These are phyloP conservation scores for Hemicentrotus pulcherrimus DNA, from an alignment of 35 echinoderm and acorn worm species.

Conservation along the genomic window DNA sequence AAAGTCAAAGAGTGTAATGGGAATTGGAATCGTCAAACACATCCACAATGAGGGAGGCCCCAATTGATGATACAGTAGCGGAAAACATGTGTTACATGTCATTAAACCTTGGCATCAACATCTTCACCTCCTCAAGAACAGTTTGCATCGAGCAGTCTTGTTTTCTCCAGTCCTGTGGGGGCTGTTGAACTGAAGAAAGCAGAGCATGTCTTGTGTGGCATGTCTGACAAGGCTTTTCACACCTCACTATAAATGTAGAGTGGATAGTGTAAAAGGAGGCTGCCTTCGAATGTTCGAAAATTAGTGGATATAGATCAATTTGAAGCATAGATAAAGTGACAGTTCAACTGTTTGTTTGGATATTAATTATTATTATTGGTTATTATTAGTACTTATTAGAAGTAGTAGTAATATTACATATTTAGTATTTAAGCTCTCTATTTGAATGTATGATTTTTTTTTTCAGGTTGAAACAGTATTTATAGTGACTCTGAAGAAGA, in stretches of 20 bases:
- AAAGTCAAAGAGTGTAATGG: neutral
- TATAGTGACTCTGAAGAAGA: neutral
- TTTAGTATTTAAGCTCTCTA: neutral
- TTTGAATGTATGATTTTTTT: neutral
- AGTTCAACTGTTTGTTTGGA: neutral
- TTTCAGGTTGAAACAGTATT: neutral
- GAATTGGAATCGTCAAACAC: neutral
- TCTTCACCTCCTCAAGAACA: neutral
- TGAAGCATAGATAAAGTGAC: neutral
- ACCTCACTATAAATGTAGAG: neutral
- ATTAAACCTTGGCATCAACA: neutral
- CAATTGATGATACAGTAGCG: neutral
- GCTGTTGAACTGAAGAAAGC: neutral
- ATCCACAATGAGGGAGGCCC: neutral
- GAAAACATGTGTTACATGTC: constrained; percentile 7
- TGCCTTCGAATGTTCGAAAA: neutral
- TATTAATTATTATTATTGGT: no score
- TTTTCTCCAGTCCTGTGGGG: neutral
- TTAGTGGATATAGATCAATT: neutral
- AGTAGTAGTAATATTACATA: no score
- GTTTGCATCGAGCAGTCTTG: neutral
- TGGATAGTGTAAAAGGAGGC: neutral
- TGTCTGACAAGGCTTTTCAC: neutral
- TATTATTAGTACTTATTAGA: no score
- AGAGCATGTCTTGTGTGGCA: neutral